Evolutionary conservation across 2,113 vertebrate genomes (phyloP), one percentile per base, ranked within the genome.

Genomic region (Lepus americanus): DNA sequence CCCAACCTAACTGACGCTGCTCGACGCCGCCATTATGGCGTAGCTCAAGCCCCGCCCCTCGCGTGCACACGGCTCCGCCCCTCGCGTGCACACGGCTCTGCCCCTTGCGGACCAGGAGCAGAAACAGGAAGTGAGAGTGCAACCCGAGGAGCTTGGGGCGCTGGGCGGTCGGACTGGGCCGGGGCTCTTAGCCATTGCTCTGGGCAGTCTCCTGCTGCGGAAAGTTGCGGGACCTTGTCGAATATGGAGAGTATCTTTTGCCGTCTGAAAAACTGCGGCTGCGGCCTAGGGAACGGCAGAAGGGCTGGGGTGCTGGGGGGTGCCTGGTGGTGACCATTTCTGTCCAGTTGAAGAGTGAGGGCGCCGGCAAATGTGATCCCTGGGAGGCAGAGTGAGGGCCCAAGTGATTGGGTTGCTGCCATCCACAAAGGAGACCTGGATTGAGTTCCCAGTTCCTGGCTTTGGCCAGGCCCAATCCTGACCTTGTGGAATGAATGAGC

Each of bases 211-310:
- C 44, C 44, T 44, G 44, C 44, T 44, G 44, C 44, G 44, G 44
- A 72, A 53, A 89, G n/a, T 44, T 22, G 20, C 72, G 70, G 49
- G n/a, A 55, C 6, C 74, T 98, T 98, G 98, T 97, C 97, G 27
- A 97, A n/a, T 74, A 98, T 99, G 98, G 98, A 99, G 16, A 98
- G 98, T 99, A 99, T 99, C 98, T 98, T 99, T 98, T 97, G 6
- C 5, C 0, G 3, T 73, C 19, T 11, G 25, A 70, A 29, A 39
- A 96, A 16, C 59, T 81, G 95, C n/a, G 53, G 9, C 29, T 29
- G 2, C 33, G 49, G 69, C 59, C 55, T 36, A 11, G 59, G 51
- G 19, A 82, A 27, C 22, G 3, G 4, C 87, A 16, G 31, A 11
- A 67, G 10, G n/a, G 61, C 0, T 9, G 49, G 55, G 80, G 69